These are phyloP conservation scores for Prunella fulvescens DNA, from an alignment of 2,113 vertebrate genomes.

Conservation along the genomic window DNA sequence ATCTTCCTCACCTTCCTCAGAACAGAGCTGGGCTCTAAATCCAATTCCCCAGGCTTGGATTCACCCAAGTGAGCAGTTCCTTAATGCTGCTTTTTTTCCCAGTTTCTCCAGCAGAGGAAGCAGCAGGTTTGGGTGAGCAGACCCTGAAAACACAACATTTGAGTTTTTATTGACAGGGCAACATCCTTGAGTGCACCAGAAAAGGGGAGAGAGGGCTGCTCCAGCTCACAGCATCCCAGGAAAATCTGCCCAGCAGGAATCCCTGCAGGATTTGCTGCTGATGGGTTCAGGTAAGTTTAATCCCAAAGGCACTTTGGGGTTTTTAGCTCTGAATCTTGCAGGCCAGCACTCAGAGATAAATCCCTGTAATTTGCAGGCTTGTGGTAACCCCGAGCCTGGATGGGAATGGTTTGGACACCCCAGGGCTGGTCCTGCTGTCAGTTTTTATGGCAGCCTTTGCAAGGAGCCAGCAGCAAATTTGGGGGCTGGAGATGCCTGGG, in stretches of 20 bases:
- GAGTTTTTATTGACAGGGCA: not conserved
- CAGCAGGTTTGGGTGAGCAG: not conserved
- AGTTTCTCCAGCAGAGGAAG: not conserved
- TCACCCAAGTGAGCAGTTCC: not conserved
- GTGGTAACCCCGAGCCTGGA: not conserved
- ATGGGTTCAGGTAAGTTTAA: not conserved
- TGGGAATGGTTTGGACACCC: not conserved
- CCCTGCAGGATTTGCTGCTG: not conserved
- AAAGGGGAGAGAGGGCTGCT: not conserved
- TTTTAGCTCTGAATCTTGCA: not conserved
- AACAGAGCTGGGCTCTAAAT: rapidly evolving
- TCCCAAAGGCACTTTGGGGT: not conserved
- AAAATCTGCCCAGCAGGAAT: not conserved
- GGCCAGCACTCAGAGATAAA: not conserved
- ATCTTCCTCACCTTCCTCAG: not conserved
- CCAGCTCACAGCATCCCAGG: not conserved
- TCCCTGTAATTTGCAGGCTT: not conserved
- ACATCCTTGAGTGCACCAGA: not conserved
- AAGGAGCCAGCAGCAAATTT: not conserved
- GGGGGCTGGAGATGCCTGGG: not conserved
- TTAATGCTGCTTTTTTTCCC: not conserved
- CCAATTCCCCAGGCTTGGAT: rapidly evolving
- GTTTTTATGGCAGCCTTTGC: not conserved
- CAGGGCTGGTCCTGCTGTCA: not conserved
- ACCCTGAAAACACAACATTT: not conserved